A percentile compares a stretch with the other conserved stretches of the same genome.
Evolutionary conservation across 2,113 vertebrate genomes (phyloP).

Genomic region (Salvelinus fontinalis): DNA sequence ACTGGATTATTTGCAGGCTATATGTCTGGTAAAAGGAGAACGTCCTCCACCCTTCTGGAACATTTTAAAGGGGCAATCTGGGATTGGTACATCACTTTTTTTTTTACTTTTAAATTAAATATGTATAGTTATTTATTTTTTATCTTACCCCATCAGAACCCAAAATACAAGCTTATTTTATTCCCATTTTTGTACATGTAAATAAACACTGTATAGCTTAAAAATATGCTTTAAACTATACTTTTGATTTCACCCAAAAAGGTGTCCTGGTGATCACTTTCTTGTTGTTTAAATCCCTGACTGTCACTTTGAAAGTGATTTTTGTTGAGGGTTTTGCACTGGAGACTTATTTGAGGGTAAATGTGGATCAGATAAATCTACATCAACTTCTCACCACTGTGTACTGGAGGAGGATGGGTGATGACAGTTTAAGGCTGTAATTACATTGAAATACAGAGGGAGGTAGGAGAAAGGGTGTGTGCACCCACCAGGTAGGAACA

Average conservation of each 20-base stretch:
- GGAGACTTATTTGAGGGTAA: slow-evolving; percentile 12
- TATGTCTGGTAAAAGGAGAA: slow-evolving; percentile 55
- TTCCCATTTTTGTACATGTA: no score
- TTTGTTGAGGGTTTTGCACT: no score
- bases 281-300: no score
- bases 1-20: slow-evolving; percentile 26
- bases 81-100: neutral
- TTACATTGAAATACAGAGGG: slow-evolving; percentile 65
- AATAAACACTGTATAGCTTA: no score
- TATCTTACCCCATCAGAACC: no score
- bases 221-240: no score
- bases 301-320: no score
- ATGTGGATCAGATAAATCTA: slow-evolving; percentile 12
- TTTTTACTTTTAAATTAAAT: neutral
- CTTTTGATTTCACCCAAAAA: no score
- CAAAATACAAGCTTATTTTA: no score
- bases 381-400: slow-evolving; percentile 8
- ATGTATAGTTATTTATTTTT: neutral
- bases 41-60: slow-evolving; percentile 49
- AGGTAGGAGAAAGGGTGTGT: slow-evolving; percentile 58
- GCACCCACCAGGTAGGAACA: slow-evolving; percentile 51
- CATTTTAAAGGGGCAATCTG: slow-evolving; percentile 7
- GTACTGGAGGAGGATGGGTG: slow-evolving; percentile 27
- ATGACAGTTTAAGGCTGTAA: slow-evolving; percentile 39
- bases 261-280: no score